Percentiles rank a stretch among this genome's conserved stretches.
Conservation (phyloP, 2,797 vertebrate species). For the Melanotaenia nigrans region DNA sequence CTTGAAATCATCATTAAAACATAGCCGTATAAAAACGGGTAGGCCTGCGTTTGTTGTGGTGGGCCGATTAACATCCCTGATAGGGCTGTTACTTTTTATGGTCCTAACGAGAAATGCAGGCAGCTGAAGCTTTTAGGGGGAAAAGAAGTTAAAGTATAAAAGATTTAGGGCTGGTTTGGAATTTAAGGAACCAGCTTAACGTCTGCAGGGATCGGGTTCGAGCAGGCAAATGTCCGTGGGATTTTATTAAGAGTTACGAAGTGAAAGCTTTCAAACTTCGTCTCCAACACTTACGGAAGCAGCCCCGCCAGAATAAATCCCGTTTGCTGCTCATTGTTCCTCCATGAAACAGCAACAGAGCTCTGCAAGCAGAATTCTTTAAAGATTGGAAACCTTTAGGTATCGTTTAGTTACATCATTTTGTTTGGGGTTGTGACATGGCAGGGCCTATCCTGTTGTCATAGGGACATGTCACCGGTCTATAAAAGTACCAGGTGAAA, state of each 20-base stretch:
- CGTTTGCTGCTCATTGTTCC: conserved; percentile 20
- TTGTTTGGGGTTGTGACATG: too few relatives aligned
- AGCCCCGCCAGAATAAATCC: neutral
- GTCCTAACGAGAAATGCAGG: conserved; percentile 54
- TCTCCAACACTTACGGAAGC: neutral
- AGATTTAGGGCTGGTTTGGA: neutral
- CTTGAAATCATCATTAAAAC: conserved; percentile 13
- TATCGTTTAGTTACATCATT: too few relatives aligned
- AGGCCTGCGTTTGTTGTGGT: conserved; percentile 35
- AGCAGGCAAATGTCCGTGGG: rapidly evolving
- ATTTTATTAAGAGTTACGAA: rapidly evolving
- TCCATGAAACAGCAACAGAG: neutral
- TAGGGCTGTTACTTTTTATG: conserved; percentile 39
- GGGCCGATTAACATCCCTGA: conserved; percentile 45
- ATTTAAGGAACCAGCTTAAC: neutral
- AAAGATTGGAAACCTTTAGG: too few relatives aligned
- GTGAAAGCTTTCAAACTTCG: neutral
- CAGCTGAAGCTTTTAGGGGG: conserved; percentile 1
- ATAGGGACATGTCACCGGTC: too few relatives aligned
- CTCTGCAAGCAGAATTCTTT: neutral
- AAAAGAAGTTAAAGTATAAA: neutral
- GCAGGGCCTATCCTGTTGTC: too few relatives aligned
- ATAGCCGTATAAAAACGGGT: neutral
- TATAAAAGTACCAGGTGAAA: too few relatives aligned
- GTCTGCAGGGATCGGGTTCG: neutral